Evolutionary conservation across 1,140 invertebrate genomes (phyloP).

Genomic region (Brevipalpus yothersi): DNA sequence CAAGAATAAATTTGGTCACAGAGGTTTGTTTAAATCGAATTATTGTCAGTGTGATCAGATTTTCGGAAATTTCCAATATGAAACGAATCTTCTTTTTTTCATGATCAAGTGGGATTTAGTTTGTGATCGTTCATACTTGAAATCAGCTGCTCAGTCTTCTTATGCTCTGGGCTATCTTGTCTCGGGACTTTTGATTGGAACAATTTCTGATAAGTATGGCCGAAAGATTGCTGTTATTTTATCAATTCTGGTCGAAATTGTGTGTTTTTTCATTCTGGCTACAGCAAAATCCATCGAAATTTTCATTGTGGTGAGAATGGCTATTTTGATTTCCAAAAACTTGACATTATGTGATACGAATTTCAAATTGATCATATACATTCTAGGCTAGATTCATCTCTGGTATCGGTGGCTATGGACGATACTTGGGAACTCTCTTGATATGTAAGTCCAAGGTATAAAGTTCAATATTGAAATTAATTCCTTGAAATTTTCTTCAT

Average conservation of each 20-base stretch:
- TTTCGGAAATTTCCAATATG: no score
- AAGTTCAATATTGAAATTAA: no score
- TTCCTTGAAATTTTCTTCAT: neutral
- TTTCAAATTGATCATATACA: no score
- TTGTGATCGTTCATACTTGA: constrained; percentile 37
- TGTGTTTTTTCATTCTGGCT: neutral
- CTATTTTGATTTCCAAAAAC: no score
- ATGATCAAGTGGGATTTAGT: constrained; percentile 37
- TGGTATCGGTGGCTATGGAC: neutral
- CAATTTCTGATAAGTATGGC: constrained; percentile 44
- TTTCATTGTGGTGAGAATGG: neutral
- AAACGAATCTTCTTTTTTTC: neutral
- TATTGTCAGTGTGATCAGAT: no score
- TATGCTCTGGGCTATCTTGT: constrained; percentile 58
- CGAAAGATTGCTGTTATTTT: neutral
- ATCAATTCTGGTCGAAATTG: neutral
- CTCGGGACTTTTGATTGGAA: constrained; percentile 49
- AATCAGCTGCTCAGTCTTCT: constrained; percentile 40
- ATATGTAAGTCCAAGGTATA: neutral
- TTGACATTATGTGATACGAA: no score
- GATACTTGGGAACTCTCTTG: constrained; percentile 1
- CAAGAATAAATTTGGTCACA: neutral
- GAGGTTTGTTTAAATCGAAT: neutral
- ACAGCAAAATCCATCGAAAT: neutral
- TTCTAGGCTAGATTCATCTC: neutral